Evolutionary conservation across 2,113 vertebrate genomes (phyloP).

Genomic region (Arvicanthis niloticus): DNA sequence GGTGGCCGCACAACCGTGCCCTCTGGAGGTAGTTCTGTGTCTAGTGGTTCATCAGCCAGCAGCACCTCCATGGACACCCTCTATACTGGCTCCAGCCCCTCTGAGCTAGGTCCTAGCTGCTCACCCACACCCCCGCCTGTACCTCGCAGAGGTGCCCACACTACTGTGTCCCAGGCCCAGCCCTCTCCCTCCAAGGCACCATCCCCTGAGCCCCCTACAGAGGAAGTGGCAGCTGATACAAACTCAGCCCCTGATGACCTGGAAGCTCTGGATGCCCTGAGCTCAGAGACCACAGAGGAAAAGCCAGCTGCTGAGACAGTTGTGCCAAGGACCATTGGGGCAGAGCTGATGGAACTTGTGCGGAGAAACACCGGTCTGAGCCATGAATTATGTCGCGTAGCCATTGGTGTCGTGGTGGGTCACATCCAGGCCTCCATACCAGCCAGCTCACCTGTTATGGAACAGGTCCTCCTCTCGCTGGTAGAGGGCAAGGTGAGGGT

Average conservation of each 20-base stretch:
- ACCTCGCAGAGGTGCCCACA: constrained; percentile 91
- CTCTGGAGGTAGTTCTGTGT: constrained; percentile 84
- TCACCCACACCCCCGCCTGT: constrained; percentile 95
- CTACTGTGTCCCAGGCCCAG: constrained; percentile 79
- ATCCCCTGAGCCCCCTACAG: constrained; percentile 59
- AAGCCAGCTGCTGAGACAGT: constrained; percentile 74
- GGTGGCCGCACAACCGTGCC: constrained; percentile 61
- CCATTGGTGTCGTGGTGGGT: constrained; percentile 95
- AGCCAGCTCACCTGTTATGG: constrained; percentile 90
- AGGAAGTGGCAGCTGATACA: constrained; percentile 29
- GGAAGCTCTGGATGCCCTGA: constrained; percentile 82
- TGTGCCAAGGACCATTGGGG: constrained; percentile 93
- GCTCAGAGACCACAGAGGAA: constrained; percentile 83
- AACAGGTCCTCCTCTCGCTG: constrained; percentile 95
- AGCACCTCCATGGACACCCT: constrained; percentile 93
- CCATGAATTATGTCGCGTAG: constrained; percentile 96
- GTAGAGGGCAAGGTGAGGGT: constrained; percentile 95
- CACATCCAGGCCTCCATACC: constrained; percentile 95
- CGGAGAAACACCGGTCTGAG: constrained; percentile 97
- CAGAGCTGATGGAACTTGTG: constrained; percentile 96
- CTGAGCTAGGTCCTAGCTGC: constrained; percentile 91
- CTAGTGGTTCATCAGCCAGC: constrained; percentile 90
- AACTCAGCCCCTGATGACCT: constrained; percentile 57
- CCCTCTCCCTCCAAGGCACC: constrained; percentile 73
- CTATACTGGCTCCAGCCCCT: constrained; percentile 90